These are phyloP conservation scores for Odontomyia ornata DNA, from an alignment of 2,888 invertebrate genomes.

Conservation along the genomic window DNA sequence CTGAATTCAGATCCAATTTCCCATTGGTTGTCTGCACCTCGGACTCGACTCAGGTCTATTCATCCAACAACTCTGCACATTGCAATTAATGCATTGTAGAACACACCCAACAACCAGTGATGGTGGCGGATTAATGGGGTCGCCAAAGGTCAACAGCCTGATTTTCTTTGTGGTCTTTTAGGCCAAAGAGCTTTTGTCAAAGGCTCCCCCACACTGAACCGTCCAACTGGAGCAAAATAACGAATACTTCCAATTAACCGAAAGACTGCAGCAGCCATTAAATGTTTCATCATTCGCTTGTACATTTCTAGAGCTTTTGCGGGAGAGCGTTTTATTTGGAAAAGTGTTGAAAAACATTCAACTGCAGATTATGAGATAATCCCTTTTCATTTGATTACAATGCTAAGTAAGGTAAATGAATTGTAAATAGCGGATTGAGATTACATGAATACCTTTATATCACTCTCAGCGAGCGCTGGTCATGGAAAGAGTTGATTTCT, in stretches of 20 bases:
- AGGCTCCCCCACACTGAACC: too few relatives aligned
- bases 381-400: background rate
- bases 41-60: too few relatives aligned
- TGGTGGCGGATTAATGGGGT: background rate
- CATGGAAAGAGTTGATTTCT: too few relatives aligned
- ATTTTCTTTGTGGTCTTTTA: background rate
- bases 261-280: background rate
- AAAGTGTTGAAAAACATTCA: background rate
- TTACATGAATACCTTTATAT: too few relatives aligned
- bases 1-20: background rate
- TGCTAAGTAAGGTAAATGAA: background rate
- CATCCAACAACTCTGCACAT: too few relatives aligned
- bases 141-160: background rate
- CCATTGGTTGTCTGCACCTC: too few relatives aligned
- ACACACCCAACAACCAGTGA: background rate
- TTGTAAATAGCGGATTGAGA: background rate
- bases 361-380: background rate
- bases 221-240: too few relatives aligned
- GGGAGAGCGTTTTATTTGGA: background rate
- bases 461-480: too few relatives aligned
- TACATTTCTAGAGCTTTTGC: background rate
- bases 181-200: background rate
- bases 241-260: too few relatives aligned
- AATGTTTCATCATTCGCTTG: background rate
- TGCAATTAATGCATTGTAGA: background rate